Base-by-base conservation (phyloP, 2,888 invertebrate species). In the Deroplatys truncata region DNA sequence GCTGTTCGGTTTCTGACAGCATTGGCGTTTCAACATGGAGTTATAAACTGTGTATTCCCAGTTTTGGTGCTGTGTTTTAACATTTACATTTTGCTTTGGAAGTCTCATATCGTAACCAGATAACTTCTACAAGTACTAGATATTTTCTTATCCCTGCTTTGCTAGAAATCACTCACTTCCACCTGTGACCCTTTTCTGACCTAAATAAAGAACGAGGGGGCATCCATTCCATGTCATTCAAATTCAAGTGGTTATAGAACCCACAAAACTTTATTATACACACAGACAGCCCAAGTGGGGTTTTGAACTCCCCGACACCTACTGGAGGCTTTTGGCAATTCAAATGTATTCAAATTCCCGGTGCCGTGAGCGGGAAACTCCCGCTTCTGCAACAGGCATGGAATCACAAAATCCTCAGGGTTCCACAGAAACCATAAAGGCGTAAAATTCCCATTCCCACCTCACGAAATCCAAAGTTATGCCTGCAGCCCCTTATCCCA, bases 311-410 rank as follows among this genome's bases (percentile, higher is more conserved):
- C 31, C 83, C 83, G 83, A 87, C 87, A 35, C 87, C 83, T 87
- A 87, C 87, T 83, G 56, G 56, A 72, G 56, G 83, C 82, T 87
- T 82, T 88, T 88, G 88, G 88, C 88, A 88, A 88, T 84, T 88
- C 88, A 88, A 88, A 88, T 88, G 84, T 88, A 88, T 88, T 88
- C 88, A 88, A 88, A 88, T 88, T 88, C 88, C 82, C 4, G 56
- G 82, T 87, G 87, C 87, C 87, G 87, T 87, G 87, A 87, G 87
- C 87, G 83, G 87, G 87, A 87, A 87, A 87, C 87, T 87, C 87
- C 56, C 28, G 87, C 82, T 31, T 56, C 87, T 87, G 87, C 87
- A 87, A 87, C 87, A 87, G 87, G 87, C 87, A 87, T 87, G 87
- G 87, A 87, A 87, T 87, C 87, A 87, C 83, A 87, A 87, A 87